Evolutionary conservation across 2,888 invertebrate genomes (phyloP).

Genomic region (Invenusta paracnida): DNA sequence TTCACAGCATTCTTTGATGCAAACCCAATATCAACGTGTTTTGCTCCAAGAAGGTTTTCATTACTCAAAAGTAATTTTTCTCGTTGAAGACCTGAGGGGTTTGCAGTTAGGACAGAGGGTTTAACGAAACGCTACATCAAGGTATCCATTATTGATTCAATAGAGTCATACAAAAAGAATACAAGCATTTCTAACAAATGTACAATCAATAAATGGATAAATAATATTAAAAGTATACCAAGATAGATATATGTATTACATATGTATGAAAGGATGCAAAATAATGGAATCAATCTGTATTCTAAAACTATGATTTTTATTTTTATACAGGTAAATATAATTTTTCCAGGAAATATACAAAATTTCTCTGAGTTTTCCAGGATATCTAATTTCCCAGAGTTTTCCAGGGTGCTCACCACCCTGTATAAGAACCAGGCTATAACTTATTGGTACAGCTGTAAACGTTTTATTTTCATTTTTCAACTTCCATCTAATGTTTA

Average conservation of each 20-base stretch:
- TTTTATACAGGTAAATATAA: background rate
- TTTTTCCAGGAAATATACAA: background rate
- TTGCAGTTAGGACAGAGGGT: background rate
- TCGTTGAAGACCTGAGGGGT: background rate
- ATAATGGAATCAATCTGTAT: background rate
- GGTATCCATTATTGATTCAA: background rate
- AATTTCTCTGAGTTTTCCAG: too few species aligned
- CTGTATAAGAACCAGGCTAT: too few species aligned
- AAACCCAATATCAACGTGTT: background rate
- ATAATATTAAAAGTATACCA: background rate
- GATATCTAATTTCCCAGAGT: background rate
- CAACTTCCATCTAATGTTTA: too few species aligned
- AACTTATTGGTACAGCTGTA: too few species aligned
- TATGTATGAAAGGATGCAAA: background rate
- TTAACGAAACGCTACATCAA: background rate
- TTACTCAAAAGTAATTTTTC: background rate
- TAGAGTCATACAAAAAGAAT: background rate
- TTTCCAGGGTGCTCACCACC: background rate
- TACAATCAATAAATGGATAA: background rate
- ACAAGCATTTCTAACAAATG: background rate
- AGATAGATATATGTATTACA: background rate
- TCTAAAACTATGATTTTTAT: background rate
- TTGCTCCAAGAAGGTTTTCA: background rate
- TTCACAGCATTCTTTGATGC: constrained; percentile 19
- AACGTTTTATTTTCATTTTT: too few species aligned